A percentile compares a stretch with the other conserved stretches of the same genome.
These are phyloP conservation scores for Maccullochella peelii DNA, from an alignment of 2,113 vertebrate species.

Conservation along the genomic window DNA sequence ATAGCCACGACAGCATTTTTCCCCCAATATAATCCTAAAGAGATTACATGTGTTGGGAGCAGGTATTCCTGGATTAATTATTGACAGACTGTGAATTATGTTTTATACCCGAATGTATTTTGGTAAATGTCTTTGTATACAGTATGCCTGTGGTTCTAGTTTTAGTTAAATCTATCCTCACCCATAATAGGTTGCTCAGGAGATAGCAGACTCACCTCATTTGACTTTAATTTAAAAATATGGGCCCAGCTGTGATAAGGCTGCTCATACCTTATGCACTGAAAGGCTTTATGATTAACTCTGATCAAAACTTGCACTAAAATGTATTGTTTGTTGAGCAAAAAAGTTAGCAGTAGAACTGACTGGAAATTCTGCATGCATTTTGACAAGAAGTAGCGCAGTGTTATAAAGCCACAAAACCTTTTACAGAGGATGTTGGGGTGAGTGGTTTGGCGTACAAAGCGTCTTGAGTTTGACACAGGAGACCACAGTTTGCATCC, in stretches of 20 bases:
- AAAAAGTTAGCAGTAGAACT: background rate
- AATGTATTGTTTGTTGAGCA: background rate
- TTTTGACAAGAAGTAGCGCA: background rate
- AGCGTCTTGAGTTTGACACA: background rate
- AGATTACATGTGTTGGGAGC: slow-evolving; percentile 97
- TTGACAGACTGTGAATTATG: slow-evolving; percentile 69
- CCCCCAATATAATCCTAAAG: slow-evolving; percentile 92
- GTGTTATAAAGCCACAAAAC: background rate
- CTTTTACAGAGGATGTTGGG: background rate
- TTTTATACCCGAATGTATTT: slow-evolving; percentile 54
- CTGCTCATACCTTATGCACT: background rate
- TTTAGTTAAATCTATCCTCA: slow-evolving; percentile 15
- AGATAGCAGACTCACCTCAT: slow-evolving; percentile 23
- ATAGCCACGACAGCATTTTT: slow-evolving; percentile 87
- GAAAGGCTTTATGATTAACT: background rate
- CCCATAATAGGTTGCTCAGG: slow-evolving; percentile 14
- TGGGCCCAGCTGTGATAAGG: slow-evolving; percentile 10
- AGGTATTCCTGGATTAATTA: slow-evolving; percentile 93
- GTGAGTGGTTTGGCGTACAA: background rate
- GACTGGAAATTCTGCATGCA: background rate
- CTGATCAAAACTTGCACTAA: slow-evolving; percentile 7
- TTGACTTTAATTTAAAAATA: slow-evolving; percentile 25
- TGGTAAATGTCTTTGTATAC: slow-evolving; percentile 53
- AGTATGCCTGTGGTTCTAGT: background rate
- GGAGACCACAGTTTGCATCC: too few species aligned